Evolutionary conservation across 2,888 invertebrate species (phyloP), one percentile per base, ranked within the genome.

Genomic region (Trichogramma evanescens): DNA sequence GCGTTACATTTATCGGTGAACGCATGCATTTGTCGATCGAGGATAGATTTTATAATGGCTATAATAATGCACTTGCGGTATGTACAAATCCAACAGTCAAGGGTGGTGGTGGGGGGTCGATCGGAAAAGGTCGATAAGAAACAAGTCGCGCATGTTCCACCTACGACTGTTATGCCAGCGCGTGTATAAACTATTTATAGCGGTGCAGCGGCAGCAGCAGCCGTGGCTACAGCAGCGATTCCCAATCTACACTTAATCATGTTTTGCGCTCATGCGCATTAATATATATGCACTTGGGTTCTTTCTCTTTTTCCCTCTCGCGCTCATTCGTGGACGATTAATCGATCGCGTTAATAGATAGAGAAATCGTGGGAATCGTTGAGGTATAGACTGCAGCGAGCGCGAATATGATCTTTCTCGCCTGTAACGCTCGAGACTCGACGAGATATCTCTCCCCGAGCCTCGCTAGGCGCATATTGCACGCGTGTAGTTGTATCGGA

Each of bases 361-460:
- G 68, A 67, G 66, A 68, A 67, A 68, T 68, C 68, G 68, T 67
- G 66, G 67, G 67, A 66, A 68, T 67, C 63, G 65, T 62, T 56
- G 56, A 54, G 54, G 13, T 65, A 62, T 63, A 58, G 62, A 45
- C 57, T 54, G 51, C 52, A 43, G 8, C 38, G 45, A 43, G 45
- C 53, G 3, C 54, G 6, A 44, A 10, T n/a, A 39, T 13, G 13
- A 7, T 46, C 9, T 40, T n/a, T 57, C 9, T 57, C 5, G 13
- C 13, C 13, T 13, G 13, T 13, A 13, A 13, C 13, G 13, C 13
- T 13, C 13, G 13, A 13, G 13, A 13, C 13, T 13, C 13, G 13
- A 13, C 13, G 13, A 13, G 13, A 13, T 13, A 13, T 13, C 13
- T 13, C 13, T 13, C 13, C 13, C 13, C 13, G 13, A 13, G 13